These are phyloP conservation scores for Ariolimax columbianus DNA, from an alignment of 2,888 invertebrate species.

Conservation along the genomic window DNA sequence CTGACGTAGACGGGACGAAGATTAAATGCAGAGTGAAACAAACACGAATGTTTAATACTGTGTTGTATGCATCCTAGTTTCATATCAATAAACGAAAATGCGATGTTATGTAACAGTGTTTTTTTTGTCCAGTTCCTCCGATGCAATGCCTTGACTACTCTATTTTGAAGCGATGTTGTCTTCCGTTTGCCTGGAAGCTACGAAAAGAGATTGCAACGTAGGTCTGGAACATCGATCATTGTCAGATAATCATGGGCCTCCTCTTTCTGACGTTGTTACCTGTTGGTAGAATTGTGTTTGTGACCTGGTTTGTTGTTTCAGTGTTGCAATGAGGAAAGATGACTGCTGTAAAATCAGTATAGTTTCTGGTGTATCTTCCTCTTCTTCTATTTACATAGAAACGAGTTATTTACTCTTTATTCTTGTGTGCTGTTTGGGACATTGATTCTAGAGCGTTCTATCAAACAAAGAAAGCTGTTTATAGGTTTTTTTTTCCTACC, in stretches of 20 bases:
- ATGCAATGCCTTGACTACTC: not conserved
- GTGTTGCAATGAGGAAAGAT: not conserved
- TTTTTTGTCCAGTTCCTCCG: not conserved
- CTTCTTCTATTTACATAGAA: no score
- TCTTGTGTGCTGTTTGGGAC: no score
- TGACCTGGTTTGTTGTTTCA: not conserved
- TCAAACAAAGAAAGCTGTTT: no score
- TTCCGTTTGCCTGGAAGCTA: not conserved
- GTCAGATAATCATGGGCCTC: not conserved
- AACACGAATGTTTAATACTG: not conserved
- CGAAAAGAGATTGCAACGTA: not conserved
- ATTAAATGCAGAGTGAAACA: not conserved
- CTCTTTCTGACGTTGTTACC: not conserved
- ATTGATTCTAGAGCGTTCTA: no score
- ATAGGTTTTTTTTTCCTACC: no score
- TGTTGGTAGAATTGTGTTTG: not conserved
- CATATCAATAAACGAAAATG: not conserved
- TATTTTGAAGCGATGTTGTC: not conserved
- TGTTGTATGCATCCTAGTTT: not conserved
- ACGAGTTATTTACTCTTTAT: no score
- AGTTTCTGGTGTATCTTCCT: no score
- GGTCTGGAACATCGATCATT: not conserved
- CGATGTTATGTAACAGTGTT: not conserved
- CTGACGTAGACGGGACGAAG: not conserved
- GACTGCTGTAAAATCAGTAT: not conserved